Evolutionary conservation across 2,797 vertebrate genomes (phyloP), one percentile per base, ranked within the genome.

Genomic region (Scolopax rusticola): DNA sequence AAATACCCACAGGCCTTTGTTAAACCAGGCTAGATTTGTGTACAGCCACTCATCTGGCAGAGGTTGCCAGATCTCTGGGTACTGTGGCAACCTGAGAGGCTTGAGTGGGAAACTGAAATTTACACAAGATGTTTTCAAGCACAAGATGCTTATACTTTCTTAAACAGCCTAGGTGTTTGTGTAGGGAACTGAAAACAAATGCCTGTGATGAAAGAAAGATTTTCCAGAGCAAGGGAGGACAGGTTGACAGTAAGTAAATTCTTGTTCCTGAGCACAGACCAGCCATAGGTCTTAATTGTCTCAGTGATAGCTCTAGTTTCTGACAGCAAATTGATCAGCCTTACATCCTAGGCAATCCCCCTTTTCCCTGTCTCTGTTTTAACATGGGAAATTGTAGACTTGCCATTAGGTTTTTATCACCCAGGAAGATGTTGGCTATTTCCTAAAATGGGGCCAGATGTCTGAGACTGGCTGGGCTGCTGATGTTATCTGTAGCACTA

Each of bases 391-490:
- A 7, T 48, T 51, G 17, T 71, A 61, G 79, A 32, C n/a, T 33
- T 33, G 32, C 41, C 21, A n/a, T 63, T 68, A 38, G 51, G 24
- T 56, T 82, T 92, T 82, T 75, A 81, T 94, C 84, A 56, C 40
- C n/a, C 36, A 63, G 70, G 40, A 82, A 84, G 80, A 63, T 70
- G 74, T 87, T 64, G 28, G 33, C 33, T 87, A 1, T 83, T 77
- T 89, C 69, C 92, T 95, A 85, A 94, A 89, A 77, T 25, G 32
- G 2, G 33, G 7, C 6, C 24, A 1, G 2, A 9, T 47, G 40
- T 73, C 70, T 67, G 28, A 65, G 47, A 48, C 38, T 83, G 61
- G 24, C 54, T 92, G 30, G 30, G 19, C 71, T 77, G 77, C 61
- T 64, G 87, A 80, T 23, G 1, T 64, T 94, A 87, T 95, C 82